Percentiles rank a stretch among this genome's conserved stretches.
These are phyloP conservation scores for Myotis daubentonii DNA, from an alignment of 2,797 vertebrate species.

Conservation along the genomic window DNA sequence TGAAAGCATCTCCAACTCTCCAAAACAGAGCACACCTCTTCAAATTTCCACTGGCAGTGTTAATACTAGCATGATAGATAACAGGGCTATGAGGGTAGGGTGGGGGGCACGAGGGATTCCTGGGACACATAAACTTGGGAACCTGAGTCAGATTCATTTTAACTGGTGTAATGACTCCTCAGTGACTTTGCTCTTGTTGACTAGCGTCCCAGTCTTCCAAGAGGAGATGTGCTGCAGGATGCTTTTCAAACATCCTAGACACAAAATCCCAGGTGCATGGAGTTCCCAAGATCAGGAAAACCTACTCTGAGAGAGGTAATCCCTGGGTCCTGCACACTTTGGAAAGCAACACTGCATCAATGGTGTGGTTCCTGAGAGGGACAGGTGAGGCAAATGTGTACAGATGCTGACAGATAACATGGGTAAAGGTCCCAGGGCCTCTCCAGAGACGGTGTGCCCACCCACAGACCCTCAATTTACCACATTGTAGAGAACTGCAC, in stretches of 20 bases:
- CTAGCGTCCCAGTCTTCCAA: rapidly evolving
- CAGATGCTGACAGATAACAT: rapidly evolving
- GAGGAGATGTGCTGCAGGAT: rapidly evolving
- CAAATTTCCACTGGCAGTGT: rapidly evolving
- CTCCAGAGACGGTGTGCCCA: rapidly evolving
- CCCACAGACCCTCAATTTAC: too few relatives aligned
- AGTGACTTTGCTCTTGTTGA: rapidly evolving
- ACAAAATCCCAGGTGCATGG: rapidly evolving
- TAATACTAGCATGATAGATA: rapidly evolving
- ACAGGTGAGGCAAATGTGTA: rapidly evolving
- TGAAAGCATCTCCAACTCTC: too few relatives aligned
- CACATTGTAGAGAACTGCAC: rapidly evolving
- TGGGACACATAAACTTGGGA: background rate
- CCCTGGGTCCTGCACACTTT: rapidly evolving
- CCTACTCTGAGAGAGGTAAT: rapidly evolving
- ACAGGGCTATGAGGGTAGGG: rapidly evolving
- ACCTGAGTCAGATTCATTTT: rapidly evolving
- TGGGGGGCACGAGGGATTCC: rapidly evolving
- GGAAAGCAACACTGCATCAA: rapidly evolving
- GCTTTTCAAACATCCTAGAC: background rate
- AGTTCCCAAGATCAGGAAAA: background rate
- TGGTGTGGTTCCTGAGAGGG: rapidly evolving
- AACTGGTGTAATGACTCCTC: rapidly evolving
- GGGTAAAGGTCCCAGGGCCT: rapidly evolving
- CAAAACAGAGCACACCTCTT: background rate